phyloP scores from a whole-genome alignment of 2,797 vertebrate species.

The Leptodactylus fallax region DNA sequence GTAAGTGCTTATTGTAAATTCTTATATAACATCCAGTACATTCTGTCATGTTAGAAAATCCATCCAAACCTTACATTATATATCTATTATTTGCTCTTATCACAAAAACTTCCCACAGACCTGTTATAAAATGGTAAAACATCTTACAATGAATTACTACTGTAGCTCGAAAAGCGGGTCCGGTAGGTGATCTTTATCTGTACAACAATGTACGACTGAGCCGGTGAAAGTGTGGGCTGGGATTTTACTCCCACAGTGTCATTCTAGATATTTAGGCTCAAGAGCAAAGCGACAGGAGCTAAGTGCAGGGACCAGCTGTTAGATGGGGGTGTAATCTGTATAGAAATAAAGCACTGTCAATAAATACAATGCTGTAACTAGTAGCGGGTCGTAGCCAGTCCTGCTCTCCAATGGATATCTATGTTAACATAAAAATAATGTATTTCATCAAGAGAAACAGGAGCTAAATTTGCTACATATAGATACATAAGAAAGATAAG shows the following conservation, averaged over 20 bases:
- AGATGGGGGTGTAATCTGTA: not conserved
- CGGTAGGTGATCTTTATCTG: slow-evolving; percentile 48
- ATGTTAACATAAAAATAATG: too few relatives aligned
- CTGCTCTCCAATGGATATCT: not conserved
- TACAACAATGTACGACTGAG: slow-evolving; percentile 31
- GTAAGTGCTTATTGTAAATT: too few relatives aligned
- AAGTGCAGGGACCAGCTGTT: not conserved
- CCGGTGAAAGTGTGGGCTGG: not conserved
- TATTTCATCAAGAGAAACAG: not conserved
- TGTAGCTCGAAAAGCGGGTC: not conserved
- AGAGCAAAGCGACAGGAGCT: not conserved
- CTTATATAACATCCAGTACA: too few relatives aligned
- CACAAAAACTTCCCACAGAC: slow-evolving; percentile 12
- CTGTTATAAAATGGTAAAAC: slow-evolving; percentile 30
- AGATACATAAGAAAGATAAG: too few relatives aligned
- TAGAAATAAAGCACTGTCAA: slow-evolving; percentile 27
- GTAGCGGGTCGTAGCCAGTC: not conserved
- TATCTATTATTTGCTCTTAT: not conserved
- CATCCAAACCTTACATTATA: not conserved
- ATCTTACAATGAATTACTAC: slow-evolving; percentile 38
- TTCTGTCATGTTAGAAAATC: too few relatives aligned
- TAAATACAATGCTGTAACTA: not conserved
- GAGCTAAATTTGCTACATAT: slow-evolving; percentile 1
- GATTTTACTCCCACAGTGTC: not conserved
- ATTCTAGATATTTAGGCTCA: slow-evolving; percentile 8